Evolutionary conservation across 1,140 invertebrate species (phyloP), one percentile per base, ranked within the genome.

Genomic region (Eciton burchellii): DNA sequence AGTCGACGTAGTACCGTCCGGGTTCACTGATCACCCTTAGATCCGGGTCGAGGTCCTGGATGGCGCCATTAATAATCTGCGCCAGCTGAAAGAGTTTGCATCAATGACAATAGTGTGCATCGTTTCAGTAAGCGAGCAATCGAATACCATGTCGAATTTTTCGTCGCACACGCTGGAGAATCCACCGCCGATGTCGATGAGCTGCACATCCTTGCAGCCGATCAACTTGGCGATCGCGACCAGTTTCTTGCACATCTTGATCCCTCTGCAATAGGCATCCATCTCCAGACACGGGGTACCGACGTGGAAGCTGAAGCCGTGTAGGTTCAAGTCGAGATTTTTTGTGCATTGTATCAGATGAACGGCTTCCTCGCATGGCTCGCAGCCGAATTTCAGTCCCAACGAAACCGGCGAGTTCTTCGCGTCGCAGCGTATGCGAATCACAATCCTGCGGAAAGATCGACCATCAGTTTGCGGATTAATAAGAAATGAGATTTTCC

Each of bases 301-400:
- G 74, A 98, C 97, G 92, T 98, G 97, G 93, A 98, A 98, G 82
- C 97, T 96, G 11, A 97, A 96, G 26, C 99, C 99, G 81, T 98
- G 95, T 63, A 99, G 96, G 88, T 96, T 95, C 2, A 98, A 91
- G n/a, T 94, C 95, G 12, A 97, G 93, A 24, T 95, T 94, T 73
- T 95, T 95, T 0, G 98, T 98, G 29, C 96, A 91, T 72, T 96
- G 94, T 41, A 99, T 95, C 24, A 99, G 94, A 0, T 95, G 92
- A 0, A 96, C 95, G 12, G 96, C 98, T 90, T 99, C 97, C 0
- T 95, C 93, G 59, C 96, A 94, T 6, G 97, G 95, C 90, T 98
- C 96, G 92, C 97, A 98, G 8, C 99, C 99, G 94, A 99, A 99
- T 94, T 99, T 99, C 89, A 97, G 95, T 52, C 98, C 98, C 9